Percentiles rank a stretch among this genome's conserved stretches.
phyloP scores from a whole-genome alignment of 2,797 vertebrate species.

The Thunnus albacares region DNA sequence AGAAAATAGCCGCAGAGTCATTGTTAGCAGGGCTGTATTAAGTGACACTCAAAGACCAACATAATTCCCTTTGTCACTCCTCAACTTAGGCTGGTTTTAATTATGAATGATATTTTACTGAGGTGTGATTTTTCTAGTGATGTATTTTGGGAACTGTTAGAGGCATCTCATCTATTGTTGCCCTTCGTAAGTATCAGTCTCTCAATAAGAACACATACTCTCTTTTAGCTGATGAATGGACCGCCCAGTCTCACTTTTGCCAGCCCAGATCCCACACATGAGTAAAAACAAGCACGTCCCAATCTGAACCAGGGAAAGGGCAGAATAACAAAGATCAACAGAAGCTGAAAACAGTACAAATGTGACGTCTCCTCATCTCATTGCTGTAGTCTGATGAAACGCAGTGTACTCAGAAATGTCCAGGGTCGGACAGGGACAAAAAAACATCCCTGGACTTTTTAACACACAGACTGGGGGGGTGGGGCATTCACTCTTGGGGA shows the following conservation, averaged over 20 bases:
- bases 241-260: constrained; percentile 15
- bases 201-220: constrained; percentile 12
- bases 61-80: not conserved
- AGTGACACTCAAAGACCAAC: not conserved
- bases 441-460: too few relatives aligned
- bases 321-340: not conserved
- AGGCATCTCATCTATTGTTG: not conserved
- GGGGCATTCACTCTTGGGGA: not conserved
- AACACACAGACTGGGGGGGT: too few relatives aligned
- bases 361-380: not conserved
- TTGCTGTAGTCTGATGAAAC: not conserved
- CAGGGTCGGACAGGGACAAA: too few relatives aligned
- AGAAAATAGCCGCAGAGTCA: not conserved
- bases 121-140: not conserved
- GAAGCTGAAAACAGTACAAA: not conserved
- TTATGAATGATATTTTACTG: not conserved
- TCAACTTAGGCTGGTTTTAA: not conserved
- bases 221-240: constrained; percentile 32
- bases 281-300: constrained; percentile 38
- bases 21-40: not conserved
- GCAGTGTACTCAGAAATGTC: not conserved
- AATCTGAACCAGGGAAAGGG: constrained; percentile 24
- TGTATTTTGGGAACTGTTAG: not conserved
- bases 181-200: not conserved
- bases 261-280: not conserved